Evolutionary conservation across 2,888 invertebrate genomes (phyloP).

Genomic region (Xestoiulus laeticollis): DNA sequence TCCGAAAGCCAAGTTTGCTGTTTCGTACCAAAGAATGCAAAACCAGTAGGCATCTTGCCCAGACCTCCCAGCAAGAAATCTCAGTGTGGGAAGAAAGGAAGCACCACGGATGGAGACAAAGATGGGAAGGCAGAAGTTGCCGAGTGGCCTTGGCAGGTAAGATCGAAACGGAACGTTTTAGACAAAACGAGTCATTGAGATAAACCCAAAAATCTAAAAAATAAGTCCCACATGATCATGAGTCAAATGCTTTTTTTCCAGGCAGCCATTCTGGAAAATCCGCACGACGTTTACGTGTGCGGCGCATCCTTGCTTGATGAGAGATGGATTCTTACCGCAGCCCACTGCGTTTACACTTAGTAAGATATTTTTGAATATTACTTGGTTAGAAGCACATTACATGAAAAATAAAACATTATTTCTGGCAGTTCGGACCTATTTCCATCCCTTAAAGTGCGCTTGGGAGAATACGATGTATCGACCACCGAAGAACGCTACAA

Average conservation of each 20-base stretch:
- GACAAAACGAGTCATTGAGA: not conserved
- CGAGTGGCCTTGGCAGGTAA: conserved; percentile 66
- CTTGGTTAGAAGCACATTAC: not conserved
- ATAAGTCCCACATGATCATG: not conserved
- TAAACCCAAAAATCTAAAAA: not conserved
- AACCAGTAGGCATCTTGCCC: conserved; percentile 61
- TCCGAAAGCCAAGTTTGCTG: conserved; percentile 64
- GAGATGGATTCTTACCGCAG: conserved; percentile 64
- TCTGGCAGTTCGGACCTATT: not conserved
- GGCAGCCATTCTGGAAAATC: conserved; percentile 65
- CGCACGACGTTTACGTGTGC: conserved; percentile 65
- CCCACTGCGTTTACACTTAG: conserved; percentile 65
- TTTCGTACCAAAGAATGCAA: conserved; percentile 61
- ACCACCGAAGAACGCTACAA: conserved; percentile 62
- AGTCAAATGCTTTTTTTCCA: conserved; percentile 56
- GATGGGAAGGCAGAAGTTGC: conserved; percentile 63
- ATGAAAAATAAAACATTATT: not conserved
- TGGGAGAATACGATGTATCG: conserved; percentile 65
- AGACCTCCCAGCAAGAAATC: conserved; percentile 57
- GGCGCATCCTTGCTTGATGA: conserved; percentile 64
- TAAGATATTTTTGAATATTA: no score
- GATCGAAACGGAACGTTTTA: conserved; percentile 55
- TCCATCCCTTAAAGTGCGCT: conserved; percentile 63
- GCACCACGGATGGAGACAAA: conserved; percentile 58
- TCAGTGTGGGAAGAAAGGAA: conserved; percentile 59